Evolutionary conservation across 2,797 vertebrate genomes (phyloP).

Genomic region (Danio choprae): DNA sequence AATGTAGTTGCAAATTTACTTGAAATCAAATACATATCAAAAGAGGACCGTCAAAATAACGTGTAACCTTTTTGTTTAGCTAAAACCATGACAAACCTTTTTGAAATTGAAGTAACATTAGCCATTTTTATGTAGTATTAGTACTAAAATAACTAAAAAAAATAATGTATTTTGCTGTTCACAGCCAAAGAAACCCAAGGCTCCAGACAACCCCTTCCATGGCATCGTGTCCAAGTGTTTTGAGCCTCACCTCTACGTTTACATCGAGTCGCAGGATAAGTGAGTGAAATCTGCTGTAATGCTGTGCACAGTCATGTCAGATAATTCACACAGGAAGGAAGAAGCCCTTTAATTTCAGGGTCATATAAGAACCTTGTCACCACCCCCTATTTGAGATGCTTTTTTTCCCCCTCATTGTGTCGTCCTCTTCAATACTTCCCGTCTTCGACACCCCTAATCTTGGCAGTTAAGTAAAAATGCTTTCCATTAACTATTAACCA

Average conservation of each 20-base stretch:
- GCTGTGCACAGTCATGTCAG: neutral
- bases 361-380: neutral
- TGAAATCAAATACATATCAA: no score
- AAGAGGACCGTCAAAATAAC: no score
- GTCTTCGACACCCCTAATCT: slow-evolving; percentile 65
- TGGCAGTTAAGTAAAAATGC: slow-evolving; percentile 77
- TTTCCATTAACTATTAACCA: slow-evolving; percentile 82
- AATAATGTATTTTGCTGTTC: slow-evolving; percentile 61
- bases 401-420: slow-evolving; percentile 24
- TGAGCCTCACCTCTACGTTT: slow-evolving; percentile 98
- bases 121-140: no score
- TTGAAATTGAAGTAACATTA: no score
- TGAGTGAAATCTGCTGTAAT: slow-evolving; percentile 75
- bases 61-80: no score
- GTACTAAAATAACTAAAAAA: slow-evolving; percentile 22
- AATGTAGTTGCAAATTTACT: no score
- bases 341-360: neutral
- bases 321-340: neutral
- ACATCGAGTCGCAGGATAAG: slow-evolving; percentile 99
- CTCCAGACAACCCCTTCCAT: slow-evolving; percentile 95
- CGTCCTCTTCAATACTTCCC: slow-evolving; percentile 48
- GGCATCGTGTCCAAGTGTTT: slow-evolving; percentile 99
- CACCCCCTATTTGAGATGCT: neutral
- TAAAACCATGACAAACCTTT: no score
- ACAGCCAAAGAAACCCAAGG: slow-evolving; percentile 94